These are phyloP conservation scores for Rhopalosiphum maidis DNA, from an alignment of 1,140 invertebrate genomes.

Conservation along the genomic window DNA sequence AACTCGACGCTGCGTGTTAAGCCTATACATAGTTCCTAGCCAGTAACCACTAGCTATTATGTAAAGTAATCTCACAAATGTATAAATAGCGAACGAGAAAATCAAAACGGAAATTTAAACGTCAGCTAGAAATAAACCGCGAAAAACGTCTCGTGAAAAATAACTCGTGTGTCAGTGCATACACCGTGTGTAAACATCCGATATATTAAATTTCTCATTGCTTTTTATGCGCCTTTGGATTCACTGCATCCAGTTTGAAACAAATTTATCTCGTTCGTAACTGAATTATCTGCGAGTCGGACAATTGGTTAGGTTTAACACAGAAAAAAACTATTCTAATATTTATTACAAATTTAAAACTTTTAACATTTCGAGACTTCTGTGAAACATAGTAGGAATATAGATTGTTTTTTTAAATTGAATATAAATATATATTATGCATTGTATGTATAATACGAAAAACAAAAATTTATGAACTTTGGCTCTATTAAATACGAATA, in stretches of 20 bases:
- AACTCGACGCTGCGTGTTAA: not conserved
- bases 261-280: not conserved
- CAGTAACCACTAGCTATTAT: not conserved
- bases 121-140: not conserved
- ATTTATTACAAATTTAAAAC: not conserved
- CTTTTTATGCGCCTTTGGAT: not conserved
- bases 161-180: not conserved
- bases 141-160: conserved; percentile 21
- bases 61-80: not conserved
- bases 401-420: conserved; percentile 31
- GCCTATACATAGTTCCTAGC: not conserved
- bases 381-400: not conserved
- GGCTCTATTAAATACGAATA: not conserved
- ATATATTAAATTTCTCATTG: not conserved
- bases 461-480: not conserved
- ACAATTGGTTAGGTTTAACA: not conserved
- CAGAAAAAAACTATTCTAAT: not conserved
- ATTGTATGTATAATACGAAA: not conserved
- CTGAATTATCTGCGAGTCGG: not conserved
- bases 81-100: not conserved
- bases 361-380: not conserved
- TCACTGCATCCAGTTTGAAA: not conserved
- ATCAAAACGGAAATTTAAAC: conserved; percentile 41
- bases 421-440: not conserved
- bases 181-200: not conserved